Evolutionary conservation across 1,140 invertebrate species (phyloP).

Genomic region (Muscidifurax raptorellus): DNA sequence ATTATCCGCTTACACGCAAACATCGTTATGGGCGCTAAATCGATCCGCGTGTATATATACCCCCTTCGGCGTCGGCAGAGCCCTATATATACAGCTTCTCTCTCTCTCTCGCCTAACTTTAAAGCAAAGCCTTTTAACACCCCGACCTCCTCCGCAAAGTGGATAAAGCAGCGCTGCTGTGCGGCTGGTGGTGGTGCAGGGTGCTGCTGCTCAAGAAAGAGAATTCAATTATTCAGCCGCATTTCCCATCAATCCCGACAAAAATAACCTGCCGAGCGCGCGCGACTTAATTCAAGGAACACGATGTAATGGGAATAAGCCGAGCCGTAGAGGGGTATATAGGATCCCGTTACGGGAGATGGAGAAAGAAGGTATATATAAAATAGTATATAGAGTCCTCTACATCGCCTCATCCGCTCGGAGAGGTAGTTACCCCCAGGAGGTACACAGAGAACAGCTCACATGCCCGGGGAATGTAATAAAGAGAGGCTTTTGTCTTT

Average conservation of each 20-base stretch:
- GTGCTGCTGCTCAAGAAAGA: not conserved
- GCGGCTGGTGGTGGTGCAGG: not conserved
- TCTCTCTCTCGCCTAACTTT: conserved; percentile 31
- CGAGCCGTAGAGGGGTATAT: not conserved
- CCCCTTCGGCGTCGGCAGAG: not conserved
- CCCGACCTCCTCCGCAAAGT: not conserved
- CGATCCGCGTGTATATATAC: conserved; percentile 8
- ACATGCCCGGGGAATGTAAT: conserved; percentile 1
- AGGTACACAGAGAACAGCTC: too few species aligned
- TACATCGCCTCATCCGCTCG: not conserved
- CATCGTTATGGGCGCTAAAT: conserved; percentile 24
- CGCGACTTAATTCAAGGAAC: conserved; percentile 42
- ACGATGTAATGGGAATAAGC: conserved; percentile 44
- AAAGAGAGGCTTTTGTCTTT: not conserved
- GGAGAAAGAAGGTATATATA: not conserved
- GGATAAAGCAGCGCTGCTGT: conserved; percentile 12
- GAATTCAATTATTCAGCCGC: conserved; percentile 54
- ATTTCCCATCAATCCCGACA: conserved; percentile 49
- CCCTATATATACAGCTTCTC: not conserved
- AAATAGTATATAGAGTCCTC: too few species aligned
- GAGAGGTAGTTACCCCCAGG: not conserved
- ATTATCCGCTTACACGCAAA: not conserved
- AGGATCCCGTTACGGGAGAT: conserved; percentile 10
- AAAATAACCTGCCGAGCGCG: conserved; percentile 34
- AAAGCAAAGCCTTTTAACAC: conserved; percentile 49